phyloP scores from a whole-genome alignment of 2,797 vertebrate genomes.

The Gobio occitaniae region DNA sequence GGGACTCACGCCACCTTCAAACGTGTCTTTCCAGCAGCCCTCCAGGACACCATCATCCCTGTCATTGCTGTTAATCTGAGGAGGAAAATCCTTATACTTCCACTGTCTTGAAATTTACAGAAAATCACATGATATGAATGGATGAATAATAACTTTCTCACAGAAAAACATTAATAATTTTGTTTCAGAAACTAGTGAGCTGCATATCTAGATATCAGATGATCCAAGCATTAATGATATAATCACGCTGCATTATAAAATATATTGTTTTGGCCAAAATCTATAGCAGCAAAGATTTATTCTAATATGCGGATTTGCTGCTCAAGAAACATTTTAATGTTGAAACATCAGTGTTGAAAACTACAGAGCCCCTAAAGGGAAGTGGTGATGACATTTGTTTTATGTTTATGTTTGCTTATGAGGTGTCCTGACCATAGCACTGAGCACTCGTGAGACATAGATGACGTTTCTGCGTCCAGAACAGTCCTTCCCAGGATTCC shows the following conservation, averaged over 20 bases:
- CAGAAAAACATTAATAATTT: neutral
- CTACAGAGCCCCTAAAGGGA: too few species aligned
- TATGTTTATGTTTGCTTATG: neutral
- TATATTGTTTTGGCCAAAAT: neutral
- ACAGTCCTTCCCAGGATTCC: conserved; percentile 82
- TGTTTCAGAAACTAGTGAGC: neutral
- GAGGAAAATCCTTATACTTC: neutral
- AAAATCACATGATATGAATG: neutral
- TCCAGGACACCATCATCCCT: conserved; percentile 85
- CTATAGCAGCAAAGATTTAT: neutral
- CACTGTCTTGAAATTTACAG: neutral
- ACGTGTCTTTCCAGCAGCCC: conserved; percentile 85
- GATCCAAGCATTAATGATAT: neutral
- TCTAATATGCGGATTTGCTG: neutral
- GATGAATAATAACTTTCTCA: neutral
- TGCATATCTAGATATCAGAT: neutral
- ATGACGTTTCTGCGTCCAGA: conserved; percentile 87
- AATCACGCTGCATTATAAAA: neutral
- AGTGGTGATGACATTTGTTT: neutral
- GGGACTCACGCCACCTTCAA: conserved; percentile 85
- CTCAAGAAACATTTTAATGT: neutral
- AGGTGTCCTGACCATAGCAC: conserved; percentile 86
- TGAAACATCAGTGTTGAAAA: neutral
- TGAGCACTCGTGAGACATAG: conserved; percentile 91
- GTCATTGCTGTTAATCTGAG: conserved; percentile 92